Evolutionary conservation across 2,888 invertebrate species (phyloP), one percentile per base, ranked within the genome.

Genomic region (Pollenia griseotomentosa): DNA sequence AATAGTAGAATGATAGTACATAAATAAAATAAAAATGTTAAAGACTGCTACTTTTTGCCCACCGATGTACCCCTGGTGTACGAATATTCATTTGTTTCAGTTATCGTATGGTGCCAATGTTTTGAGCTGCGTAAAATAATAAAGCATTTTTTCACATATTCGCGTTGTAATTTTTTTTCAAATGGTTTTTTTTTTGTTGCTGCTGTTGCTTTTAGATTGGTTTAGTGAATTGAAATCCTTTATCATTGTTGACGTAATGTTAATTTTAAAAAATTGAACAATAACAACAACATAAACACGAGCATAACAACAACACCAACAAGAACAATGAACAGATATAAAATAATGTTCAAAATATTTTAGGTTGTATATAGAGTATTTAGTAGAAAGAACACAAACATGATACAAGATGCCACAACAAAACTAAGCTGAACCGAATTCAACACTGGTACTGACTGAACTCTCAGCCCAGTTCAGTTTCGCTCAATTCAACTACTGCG

Each of bases 231-330:
- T 77, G 80, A 68, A 86, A 73, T 80, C 83, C 80, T 71, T 81
- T 81, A 86, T 83, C 78, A 83, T 81, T 73, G 86, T 86, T 83
- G 83, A 83, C 83, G 84, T 87, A 84, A 81, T 84, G 87, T 84
- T 87, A 82, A 87, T 87, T 87, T 87, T 81, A 74, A 84, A 33
- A 33, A 87, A 84, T 87, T 87, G 77, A 74, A 78, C 80, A 87
- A 78, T 73, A 81, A 81, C 84, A 78, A 68, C 63, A 74, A 71
- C 53, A 55, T 70, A 42, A 63, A 61, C 80, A 74, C n/a, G 5
- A 53, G 9, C 77, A 68, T 73, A 46, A 66, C 55, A 65, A 75
- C 12, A 66, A 46, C 74, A 79, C 70, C 70, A 77, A 71, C 63
- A 80, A 59, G 70, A 63, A 23, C 51, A 71, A 44, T 74, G 51